Evolutionary conservation across 2,888 invertebrate genomes (phyloP).

Genomic region (Netelia inedita): DNA sequence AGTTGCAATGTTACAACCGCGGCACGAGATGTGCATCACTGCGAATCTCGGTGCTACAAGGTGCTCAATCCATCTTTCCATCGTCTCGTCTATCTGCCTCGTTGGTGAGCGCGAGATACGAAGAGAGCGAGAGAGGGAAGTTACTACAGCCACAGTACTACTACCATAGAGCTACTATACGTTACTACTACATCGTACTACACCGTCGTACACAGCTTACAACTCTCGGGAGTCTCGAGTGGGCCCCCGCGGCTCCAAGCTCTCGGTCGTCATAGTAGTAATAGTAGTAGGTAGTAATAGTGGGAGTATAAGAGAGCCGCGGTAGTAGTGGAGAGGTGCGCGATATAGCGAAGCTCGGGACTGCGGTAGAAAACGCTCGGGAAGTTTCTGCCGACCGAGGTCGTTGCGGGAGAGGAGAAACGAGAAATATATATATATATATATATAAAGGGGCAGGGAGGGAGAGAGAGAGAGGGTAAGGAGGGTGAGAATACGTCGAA

Average conservation of each 20-base stretch:
- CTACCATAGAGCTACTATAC: constrained; percentile 39
- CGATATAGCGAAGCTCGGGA: constrained; percentile 7
- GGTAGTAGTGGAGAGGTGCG: constrained; percentile 67
- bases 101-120: background rate
- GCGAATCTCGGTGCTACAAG: constrained; percentile 26
- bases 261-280: constrained; percentile 57
- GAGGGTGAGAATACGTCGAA: constrained; percentile 22
- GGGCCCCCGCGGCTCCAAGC: constrained; percentile 23
- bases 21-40: constrained; percentile 36
- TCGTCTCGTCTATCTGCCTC: constrained; percentile 9
- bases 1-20: constrained; percentile 29
- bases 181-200: constrained; percentile 57
- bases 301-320: constrained; percentile 53
- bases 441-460: constrained; percentile 16
- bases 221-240: constrained; percentile 64
- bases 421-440: constrained; percentile 5
- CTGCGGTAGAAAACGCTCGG: constrained; percentile 35
- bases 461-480: constrained; percentile 34
- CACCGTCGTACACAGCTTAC: constrained; percentile 47
- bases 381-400: constrained; percentile 38
- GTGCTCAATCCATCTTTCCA: constrained; percentile 39
- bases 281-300: constrained; percentile 54
- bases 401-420: constrained; percentile 27
- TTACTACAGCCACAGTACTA: constrained; percentile 1
- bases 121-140: background rate